phyloP scores from a whole-genome alignment of 2,888 invertebrate species.

The Lithophane leautieri region DNA sequence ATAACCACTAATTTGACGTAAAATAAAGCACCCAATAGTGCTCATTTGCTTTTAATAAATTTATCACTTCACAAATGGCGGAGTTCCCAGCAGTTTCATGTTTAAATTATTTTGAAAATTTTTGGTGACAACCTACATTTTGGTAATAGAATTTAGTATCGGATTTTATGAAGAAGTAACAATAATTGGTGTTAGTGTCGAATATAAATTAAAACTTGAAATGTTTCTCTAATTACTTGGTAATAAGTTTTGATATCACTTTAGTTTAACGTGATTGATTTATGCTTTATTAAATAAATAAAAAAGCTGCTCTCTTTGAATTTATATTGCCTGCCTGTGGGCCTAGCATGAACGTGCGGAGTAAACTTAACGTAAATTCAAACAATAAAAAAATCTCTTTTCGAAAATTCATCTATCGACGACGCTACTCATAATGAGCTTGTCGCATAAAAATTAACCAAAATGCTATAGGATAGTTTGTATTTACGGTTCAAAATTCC shows the following conservation, averaged over 20 bases:
- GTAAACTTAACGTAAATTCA: not conserved
- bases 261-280: not conserved
- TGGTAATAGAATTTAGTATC: constrained; percentile 24
- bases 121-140: constrained; percentile 35
- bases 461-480: not conserved
- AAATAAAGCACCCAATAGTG: constrained; percentile 46
- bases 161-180: not conserved
- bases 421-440: no score
- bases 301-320: no score
- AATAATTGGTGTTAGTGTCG: not conserved
- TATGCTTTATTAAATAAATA: not conserved
- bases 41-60: constrained; percentile 49
- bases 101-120: constrained; percentile 46
- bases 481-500: not conserved
- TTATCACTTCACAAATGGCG: constrained; percentile 46
- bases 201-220: not conserved
- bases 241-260: not conserved
- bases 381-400: not conserved
- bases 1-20: constrained; percentile 44
- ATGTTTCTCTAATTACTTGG: not conserved
- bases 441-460: not conserved
- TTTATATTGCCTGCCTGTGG: not conserved
- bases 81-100: constrained; percentile 43
- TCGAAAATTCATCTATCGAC: no score
- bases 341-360: not conserved